These are phyloP conservation scores for Xiphophorus birchmanni DNA, from an alignment of 2,797 vertebrate species.

Conservation along the genomic window DNA sequence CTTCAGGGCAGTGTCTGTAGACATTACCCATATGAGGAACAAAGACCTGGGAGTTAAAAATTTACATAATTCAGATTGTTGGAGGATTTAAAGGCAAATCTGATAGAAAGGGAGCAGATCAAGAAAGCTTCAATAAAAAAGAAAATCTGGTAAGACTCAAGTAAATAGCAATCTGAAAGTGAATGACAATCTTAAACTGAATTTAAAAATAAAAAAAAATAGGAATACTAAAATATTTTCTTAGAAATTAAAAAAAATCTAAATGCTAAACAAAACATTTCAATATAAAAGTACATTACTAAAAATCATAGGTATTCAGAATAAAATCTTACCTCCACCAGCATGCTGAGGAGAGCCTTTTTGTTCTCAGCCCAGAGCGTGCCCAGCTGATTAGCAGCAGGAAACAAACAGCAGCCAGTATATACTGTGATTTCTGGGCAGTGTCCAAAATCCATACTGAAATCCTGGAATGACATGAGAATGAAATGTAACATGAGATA, in stretches of 20 bases:
- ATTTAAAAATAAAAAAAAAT: background rate
- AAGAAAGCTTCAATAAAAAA: background rate
- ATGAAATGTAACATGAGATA: slow-evolving; percentile 15
- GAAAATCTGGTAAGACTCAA: background rate
- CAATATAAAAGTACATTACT: background rate
- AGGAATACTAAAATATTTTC: background rate
- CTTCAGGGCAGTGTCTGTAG: background rate
- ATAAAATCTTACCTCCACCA: slow-evolving; percentile 88
- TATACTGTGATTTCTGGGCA: slow-evolving; percentile 98
- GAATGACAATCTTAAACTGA: background rate
- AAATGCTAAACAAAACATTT: background rate
- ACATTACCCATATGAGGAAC: background rate
- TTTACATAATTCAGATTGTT: background rate
- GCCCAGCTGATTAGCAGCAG: slow-evolving; percentile 85
- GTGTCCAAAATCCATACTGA: slow-evolving; percentile 91
- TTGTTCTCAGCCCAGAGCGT: slow-evolving; percentile 92
- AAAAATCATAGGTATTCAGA: background rate
- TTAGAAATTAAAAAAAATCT: background rate
- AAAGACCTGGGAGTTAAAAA: background rate
- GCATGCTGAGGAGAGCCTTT: slow-evolving; percentile 94
- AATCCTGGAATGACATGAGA: slow-evolving; percentile 84
- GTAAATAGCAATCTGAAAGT: background rate
- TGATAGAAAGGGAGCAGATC: background rate
- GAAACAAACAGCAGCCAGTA: slow-evolving; percentile 94
- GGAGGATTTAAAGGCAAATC: background rate